Percentiles rank a stretch among this genome's conserved stretches.
Conservation (phyloP, 92 coral and sea anemone genomes). For the Zoanthus sociatus region DNA sequence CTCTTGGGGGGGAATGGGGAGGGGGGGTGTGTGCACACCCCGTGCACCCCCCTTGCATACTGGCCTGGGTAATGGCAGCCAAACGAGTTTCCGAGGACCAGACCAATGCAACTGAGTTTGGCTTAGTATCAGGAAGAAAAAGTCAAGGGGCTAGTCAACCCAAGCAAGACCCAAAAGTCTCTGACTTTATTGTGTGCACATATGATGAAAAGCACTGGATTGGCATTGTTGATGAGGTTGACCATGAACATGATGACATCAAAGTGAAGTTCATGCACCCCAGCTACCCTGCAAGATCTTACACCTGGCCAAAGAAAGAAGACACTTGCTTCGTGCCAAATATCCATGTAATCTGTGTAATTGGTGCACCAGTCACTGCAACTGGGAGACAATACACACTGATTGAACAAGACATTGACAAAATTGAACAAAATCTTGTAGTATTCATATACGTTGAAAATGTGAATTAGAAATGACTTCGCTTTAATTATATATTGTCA, state of each 20-base stretch:
- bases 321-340: slow-evolving; percentile 45
- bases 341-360: slow-evolving; percentile 29
- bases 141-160: neutral
- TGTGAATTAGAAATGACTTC: too few relatives aligned
- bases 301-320: slow-evolving; percentile 42
- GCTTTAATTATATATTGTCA: neutral
- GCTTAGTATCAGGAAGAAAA: slow-evolving; percentile 26
- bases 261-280: slow-evolving; percentile 50
- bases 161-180: slow-evolving; percentile 11
- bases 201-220: slow-evolving; percentile 41
- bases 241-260: slow-evolving; percentile 51
- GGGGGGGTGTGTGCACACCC: too few relatives aligned
- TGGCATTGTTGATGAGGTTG: slow-evolving; percentile 25
- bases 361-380: slow-evolving; percentile 49
- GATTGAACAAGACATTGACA: slow-evolving; percentile 47
- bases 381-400: slow-evolving; percentile 63
- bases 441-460: slow-evolving; percentile 6
- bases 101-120: slow-evolving; percentile 1
- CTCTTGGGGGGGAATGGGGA: too few relatives aligned
- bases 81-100: too few relatives aligned
- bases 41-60: too few relatives aligned
- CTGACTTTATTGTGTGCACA: slow-evolving; percentile 40
- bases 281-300: slow-evolving; percentile 54
- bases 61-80: too few relatives aligned
- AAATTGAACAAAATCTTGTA: slow-evolving; percentile 48